Evolutionary conservation across 2,113 vertebrate species (phyloP).

Genomic region (Perca schrenkii): DNA sequence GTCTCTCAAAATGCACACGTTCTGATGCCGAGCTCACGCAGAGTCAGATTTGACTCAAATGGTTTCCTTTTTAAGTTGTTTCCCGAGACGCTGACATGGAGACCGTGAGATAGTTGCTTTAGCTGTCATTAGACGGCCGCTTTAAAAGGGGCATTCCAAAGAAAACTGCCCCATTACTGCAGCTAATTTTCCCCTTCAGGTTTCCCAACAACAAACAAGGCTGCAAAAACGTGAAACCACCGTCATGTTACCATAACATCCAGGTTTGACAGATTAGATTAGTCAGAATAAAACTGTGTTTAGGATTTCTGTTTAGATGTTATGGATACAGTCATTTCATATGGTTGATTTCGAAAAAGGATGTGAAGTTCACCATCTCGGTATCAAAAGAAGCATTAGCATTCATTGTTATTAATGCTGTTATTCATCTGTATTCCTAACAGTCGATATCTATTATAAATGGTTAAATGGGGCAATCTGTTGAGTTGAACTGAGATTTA

Average conservation of each 20-base stretch:
- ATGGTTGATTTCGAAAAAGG: conserved; percentile 37
- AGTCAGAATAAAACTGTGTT: conserved; percentile 18
- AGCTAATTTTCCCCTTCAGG: conserved; percentile 57
- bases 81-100: conserved; percentile 51
- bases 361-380: conserved; percentile 14
- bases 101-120: conserved; percentile 65
- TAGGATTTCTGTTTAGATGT: conserved; percentile 29
- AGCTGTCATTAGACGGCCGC: conserved; percentile 49
- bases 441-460: not conserved
- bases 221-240: conserved; percentile 46
- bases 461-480: not conserved
- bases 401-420: not conserved
- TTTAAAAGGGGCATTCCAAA: conserved; percentile 77
- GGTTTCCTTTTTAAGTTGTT: conserved; percentile 59
- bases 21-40: conserved; percentile 50
- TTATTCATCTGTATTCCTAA: not conserved
- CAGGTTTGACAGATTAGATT: not conserved
- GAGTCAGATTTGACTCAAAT: conserved; percentile 63
- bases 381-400: not conserved
- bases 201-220: conserved; percentile 66
- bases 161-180: conserved; percentile 71
- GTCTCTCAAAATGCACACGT: conserved; percentile 53
- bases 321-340: conserved; percentile 23
- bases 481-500: not conserved
- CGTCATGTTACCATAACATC: conserved; percentile 25